Evolutionary conservation across 2,888 invertebrate genomes (phyloP), one percentile per base, ranked within the genome.

Genomic region (Lepidochitona cinerea): DNA sequence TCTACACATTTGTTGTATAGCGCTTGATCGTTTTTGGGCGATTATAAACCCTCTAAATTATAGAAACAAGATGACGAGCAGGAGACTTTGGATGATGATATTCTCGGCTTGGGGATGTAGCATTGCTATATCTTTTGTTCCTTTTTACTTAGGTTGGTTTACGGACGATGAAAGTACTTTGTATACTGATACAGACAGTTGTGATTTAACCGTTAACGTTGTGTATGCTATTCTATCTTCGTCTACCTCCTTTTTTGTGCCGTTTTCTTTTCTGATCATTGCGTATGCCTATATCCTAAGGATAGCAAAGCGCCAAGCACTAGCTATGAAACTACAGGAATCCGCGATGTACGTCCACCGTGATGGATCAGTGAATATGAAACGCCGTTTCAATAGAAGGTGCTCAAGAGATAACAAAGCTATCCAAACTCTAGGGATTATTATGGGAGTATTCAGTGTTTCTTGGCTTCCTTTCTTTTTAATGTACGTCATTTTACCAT

Each of bases 121-220:
- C 66, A 80, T 79, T 4, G 83, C 85, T 35, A 89, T 89, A n/a
- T 87, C 88, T 4, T 89, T 89, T 76, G 81, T 89, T 37, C 89
- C 89, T 2, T 85, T 89, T 70, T 89, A 87, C 78, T 70, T 85
- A 14, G 89, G 89, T 18, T 88, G 87, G 86, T 89, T 87, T 78
- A 83, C 83, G 14, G 77, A 75, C 72, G 33, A 75, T 29, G 37
- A 59, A 12, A 96, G 0, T 92, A 93, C 68, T 5, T 32, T 79
- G 4, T 77, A 78, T 41, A 64, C 49, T 12, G 75, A 77, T 73
- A 59, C 52, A 3, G 71, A 36, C 64, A 37, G n/a, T 14, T 85
- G 85, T 71, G 76, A 75, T 6, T 74, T 85, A 9, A 73, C 75
- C 26, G 88, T 89, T 6, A 89, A 89, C 71, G 79, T 75, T 37